Conservation (phyloP, 2,113 vertebrate genomes). For the Todiramphus chloris region DNA sequence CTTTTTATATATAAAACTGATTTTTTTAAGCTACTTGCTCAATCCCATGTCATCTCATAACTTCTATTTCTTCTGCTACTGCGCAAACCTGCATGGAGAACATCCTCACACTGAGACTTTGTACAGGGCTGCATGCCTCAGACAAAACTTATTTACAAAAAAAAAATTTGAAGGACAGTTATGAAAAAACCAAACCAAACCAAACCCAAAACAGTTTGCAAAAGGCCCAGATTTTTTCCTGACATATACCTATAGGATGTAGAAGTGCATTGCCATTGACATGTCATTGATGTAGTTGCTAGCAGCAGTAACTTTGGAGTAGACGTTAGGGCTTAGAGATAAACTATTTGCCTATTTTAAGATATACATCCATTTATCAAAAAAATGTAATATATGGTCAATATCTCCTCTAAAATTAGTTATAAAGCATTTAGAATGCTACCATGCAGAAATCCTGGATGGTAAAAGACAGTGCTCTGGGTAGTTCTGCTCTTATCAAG, state of each 20-base stretch:
- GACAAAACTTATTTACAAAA: background rate
- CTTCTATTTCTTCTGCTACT: background rate
- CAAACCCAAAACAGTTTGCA: too few species aligned
- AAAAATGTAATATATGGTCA: background rate
- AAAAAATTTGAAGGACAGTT: background rate
- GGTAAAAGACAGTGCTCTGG: background rate
- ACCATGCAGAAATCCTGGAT: background rate
- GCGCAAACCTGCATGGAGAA: background rate
- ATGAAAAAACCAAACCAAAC: background rate
- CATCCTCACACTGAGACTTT: background rate
- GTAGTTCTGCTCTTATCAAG: background rate
- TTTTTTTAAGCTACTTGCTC: background rate
- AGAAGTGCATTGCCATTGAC: background rate
- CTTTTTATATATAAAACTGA: rapidly evolving
- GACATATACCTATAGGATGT: background rate
- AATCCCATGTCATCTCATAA: background rate
- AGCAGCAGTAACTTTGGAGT: background rate
- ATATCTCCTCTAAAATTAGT: background rate
- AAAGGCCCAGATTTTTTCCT: background rate
- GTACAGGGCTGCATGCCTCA: background rate
- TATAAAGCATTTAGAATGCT: background rate
- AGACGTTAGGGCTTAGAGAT: background rate
- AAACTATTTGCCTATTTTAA: background rate
- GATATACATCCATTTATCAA: background rate
- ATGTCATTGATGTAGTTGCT: background rate